Evolutionary conservation across 2,888 invertebrate genomes (phyloP).

Genomic region (Dryadula phaetusa): DNA sequence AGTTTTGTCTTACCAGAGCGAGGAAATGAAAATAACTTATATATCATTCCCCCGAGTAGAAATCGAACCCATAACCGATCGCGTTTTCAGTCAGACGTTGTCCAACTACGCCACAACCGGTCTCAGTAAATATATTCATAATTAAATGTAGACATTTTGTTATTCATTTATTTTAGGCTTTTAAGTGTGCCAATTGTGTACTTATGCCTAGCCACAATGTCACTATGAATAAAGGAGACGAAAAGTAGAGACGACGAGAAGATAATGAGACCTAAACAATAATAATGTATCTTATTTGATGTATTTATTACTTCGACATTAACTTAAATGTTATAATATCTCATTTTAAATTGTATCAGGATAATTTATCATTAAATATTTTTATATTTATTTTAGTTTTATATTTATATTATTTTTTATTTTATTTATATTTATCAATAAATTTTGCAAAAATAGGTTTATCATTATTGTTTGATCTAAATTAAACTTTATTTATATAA

Average conservation of each 20-base stretch:
- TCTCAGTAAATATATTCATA: too few species aligned
- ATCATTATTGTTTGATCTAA: neutral
- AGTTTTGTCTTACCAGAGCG: too few species aligned
- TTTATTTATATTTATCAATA: neutral
- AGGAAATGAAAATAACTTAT: too few species aligned
- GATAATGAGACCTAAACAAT: slow-evolving; percentile 17
- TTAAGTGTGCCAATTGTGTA: neutral
- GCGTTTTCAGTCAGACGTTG: too few species aligned
- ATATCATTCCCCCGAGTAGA: too few species aligned
- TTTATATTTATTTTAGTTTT: too few species aligned
- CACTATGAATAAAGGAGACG: slow-evolving; percentile 4
- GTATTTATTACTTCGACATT: slow-evolving; percentile 7
- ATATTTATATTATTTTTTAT: too few species aligned
- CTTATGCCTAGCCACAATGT: neutral
- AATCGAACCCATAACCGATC: too few species aligned
- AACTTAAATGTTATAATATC: slow-evolving; percentile 3
- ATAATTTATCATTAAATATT: neutral
- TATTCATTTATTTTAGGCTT: neutral
- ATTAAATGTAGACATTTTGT: too few species aligned
- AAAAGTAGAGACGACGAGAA: slow-evolving; percentile 7
- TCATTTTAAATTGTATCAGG: neutral
- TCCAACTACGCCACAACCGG: too few species aligned
- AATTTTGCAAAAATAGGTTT: neutral
- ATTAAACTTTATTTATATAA: neutral
- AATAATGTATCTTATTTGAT: neutral